Conservation (phyloP, 2,797 vertebrate species). For the Sebastes elongatus region DNA sequence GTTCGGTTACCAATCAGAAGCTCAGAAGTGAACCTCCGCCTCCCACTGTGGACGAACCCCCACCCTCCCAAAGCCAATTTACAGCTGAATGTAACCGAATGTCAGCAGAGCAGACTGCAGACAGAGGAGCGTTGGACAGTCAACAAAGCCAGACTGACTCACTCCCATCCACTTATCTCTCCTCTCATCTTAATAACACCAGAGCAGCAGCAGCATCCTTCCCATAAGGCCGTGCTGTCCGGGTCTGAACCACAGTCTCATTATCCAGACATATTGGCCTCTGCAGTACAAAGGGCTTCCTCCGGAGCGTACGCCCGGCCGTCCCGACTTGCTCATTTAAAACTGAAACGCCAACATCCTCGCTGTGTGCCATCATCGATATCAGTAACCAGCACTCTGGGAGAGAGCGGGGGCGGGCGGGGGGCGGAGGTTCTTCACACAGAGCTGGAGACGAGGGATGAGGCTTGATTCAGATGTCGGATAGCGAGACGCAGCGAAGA, state of each 20-base stretch:
- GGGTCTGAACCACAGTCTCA: conserved; percentile 34
- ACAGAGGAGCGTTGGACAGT: neutral
- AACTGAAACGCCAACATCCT: neutral
- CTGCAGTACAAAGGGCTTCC: conserved; percentile 14
- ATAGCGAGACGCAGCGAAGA: neutral
- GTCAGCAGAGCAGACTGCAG: conserved; percentile 11
- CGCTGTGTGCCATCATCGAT: conserved; percentile 10
- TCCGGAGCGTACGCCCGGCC: conserved; percentile 1
- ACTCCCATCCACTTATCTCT: conserved; percentile 31
- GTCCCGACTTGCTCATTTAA: neutral
- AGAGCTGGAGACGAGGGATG: neutral
- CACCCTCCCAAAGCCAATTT: neutral
- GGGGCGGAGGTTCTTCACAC: neutral
- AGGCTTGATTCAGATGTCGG: neutral
- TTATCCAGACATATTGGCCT: conserved; percentile 34
- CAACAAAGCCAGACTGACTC: conserved; percentile 14
- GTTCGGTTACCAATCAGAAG: neutral
- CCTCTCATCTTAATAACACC: conserved; percentile 48
- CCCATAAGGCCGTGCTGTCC: conserved; percentile 32
- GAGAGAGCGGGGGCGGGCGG: neutral
- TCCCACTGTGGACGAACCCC: neutral
- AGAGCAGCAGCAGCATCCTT: conserved; percentile 17
- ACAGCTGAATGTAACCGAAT: neutral
- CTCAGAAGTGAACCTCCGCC: neutral
- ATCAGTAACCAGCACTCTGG: neutral